Conservation (phyloP, 2,797 vertebrate species). For the Hylomyscus alleni region DNA sequence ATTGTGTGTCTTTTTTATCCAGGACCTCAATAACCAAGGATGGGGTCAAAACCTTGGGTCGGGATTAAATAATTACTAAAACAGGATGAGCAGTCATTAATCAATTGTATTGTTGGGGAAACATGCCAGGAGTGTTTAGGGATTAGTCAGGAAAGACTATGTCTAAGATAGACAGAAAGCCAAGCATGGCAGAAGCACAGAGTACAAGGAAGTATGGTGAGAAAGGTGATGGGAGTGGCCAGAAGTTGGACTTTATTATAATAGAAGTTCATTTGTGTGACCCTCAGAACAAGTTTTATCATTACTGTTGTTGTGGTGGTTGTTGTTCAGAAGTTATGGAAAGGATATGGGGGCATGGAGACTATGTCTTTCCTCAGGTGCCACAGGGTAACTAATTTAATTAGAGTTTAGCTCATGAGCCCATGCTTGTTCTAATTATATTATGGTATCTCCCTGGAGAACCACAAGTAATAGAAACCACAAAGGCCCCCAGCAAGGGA, state of each 20-base stretch:
- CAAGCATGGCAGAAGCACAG: too few species aligned
- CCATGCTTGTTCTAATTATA: accelerated
- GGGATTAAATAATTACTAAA: background rate
- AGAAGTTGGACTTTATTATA: background rate
- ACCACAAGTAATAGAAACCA: background rate
- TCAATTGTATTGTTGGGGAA: too few species aligned
- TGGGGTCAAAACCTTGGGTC: background rate
- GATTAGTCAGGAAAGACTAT: background rate
- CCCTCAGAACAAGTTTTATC: background rate
- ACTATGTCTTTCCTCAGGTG: background rate
- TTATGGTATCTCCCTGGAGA: background rate
- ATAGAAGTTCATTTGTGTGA: background rate
- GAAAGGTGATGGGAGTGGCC: too few species aligned
- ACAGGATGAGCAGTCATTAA: background rate
- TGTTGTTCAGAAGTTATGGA: background rate
- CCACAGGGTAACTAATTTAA: accelerated
- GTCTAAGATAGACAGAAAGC: accelerated
- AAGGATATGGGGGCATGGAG: background rate
- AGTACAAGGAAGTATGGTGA: accelerated
- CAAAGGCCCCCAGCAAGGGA: background rate
- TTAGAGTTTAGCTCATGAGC: background rate
- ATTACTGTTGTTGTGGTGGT: background rate
- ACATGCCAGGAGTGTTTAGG: background rate
- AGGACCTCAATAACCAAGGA: background rate
- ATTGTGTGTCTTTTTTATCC: background rate